Evolutionary conservation across 2,888 invertebrate genomes (phyloP), one percentile per base, ranked within the genome.

Genomic region (Eudasyphora cyanicolor): DNA sequence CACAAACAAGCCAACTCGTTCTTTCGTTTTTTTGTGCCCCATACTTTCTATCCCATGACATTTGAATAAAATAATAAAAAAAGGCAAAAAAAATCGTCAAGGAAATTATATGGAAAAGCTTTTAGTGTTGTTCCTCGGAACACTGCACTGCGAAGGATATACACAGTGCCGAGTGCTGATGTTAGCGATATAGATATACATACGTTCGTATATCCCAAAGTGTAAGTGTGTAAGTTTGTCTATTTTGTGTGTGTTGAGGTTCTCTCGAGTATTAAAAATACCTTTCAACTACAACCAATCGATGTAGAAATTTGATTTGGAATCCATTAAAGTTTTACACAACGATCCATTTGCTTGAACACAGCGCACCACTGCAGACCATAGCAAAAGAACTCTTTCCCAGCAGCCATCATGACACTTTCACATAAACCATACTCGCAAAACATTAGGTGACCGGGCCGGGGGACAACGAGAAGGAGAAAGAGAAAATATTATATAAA

Each of bases 91-190:
- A 17, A 35, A 71, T 29, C 29, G 54, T 84, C 86, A 87, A 87
- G 86, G 86, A 87, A 88, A 87, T 87, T 88, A 89, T 89, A 87
- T 87, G 87, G 86, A 87, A 89, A 88, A 88, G 89, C 88, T 85
- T 86, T 85, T 84, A 83, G 74, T 74, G 78, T 64, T 78, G 71
- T 71, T 71, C 70, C 19, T 57, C 51, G 60, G 42, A 29, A 54
- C 51, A 62, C 71, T 57, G 24, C 62, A 35, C 75, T 49, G 21
- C 62, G 32, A 29, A 64, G 45, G 64, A 14, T 29, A n/a, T 62
- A 27, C 19, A 17, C 42, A 21, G 27, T 14, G 17, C 24, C 12
- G 17, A 12, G 38, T 17, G 29, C 14, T 62, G 21, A 54, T 71
- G 32, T 42, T 54, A 17, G 24, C 27, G 21, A 45, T 38, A 57